These are phyloP conservation scores for Loris lydekkerianus DNA, from an alignment of 2,797 vertebrate species.

Conservation along the genomic window DNA sequence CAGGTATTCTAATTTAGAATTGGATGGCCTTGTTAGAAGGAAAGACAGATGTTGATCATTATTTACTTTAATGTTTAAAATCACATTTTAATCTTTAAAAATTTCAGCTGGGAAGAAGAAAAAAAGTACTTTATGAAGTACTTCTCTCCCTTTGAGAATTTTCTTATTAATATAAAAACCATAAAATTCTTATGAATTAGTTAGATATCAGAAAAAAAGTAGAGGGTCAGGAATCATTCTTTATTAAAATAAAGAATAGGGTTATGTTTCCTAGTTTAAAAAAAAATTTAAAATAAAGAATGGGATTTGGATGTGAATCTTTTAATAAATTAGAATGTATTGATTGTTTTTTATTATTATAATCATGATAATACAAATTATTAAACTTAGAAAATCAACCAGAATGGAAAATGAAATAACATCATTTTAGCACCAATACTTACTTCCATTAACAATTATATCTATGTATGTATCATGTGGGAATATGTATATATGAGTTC, in stretches of 20 bases:
- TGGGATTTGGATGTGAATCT: constrained; percentile 41
- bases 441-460: constrained; percentile 10
- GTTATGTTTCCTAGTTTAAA: too few species aligned
- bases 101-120: constrained; percentile 49
- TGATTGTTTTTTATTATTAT: constrained; percentile 48
- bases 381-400: constrained; percentile 49
- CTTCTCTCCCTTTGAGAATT: not conserved
- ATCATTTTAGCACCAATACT: constrained; percentile 18
- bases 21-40: not conserved
- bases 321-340: constrained; percentile 61
- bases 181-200: constrained; percentile 28
- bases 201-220: constrained; percentile 8
- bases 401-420: not conserved
- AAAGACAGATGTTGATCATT: not conserved
- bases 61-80: constrained; percentile 34
- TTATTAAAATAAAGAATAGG: constrained; percentile 49
- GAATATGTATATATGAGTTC: constrained; percentile 21
- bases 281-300: not conserved
- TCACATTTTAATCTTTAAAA: constrained; percentile 59
- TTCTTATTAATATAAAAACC: not conserved
- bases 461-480: not conserved
- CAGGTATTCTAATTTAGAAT: constrained; percentile 36
- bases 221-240: constrained; percentile 29
- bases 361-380: constrained; percentile 32
- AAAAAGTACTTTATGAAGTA: constrained; percentile 35